Evolutionary conservation across 92 coral and sea anemone genomes (phyloP), one percentile per base, ranked within the genome.

Genomic region (Galaxea fascicularis): DNA sequence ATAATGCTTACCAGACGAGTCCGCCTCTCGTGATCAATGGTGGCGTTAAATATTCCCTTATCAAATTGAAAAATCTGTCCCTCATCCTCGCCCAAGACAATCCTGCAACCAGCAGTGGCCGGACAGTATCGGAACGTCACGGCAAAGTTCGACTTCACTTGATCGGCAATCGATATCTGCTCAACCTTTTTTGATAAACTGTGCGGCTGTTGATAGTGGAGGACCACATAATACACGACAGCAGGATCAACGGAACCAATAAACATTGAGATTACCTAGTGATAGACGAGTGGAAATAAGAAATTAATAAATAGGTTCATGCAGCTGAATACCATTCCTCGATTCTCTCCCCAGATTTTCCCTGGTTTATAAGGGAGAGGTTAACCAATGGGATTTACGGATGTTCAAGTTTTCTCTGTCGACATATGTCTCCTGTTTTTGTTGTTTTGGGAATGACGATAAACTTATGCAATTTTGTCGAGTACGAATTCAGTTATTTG

Each of bases 91-190:
- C 87, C 87, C 14, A 83, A 65, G 66, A 86, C 78, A 26, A 89
- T 62, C 18, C 98, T 83, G 67, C 98, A 94, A 30, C 98, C 98
- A 25, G 79, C 85, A 12, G 26, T 65, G 22, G 93, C 90, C 18
- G 90, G 90, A 69, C 98, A 94, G 82, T 77, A 94, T 8, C 76
- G 73, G 71, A 94, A 87, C 20, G 83, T 82, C 31, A 87, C 81
- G 41, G 92, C 53, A 3, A 89, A 21, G 51, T 85, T 94, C 84
- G 82, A 73, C 64, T 85, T 77, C 35, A 26, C 51, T 45, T 71
- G 81, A 20, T 67, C 71, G 10, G 83, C 49, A 30, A 67, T 62
- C 54, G 90, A 62, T 67, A 72, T 76, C 49, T 80, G 52, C 54
- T 84, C 90, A 74, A 90, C 92, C 24, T 63, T 76, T n/a, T 76